Evolutionary conservation across 2,797 vertebrate genomes (phyloP), one percentile per base, ranked within the genome.

Genomic region (Pseudocheirus occidentalis): DNA sequence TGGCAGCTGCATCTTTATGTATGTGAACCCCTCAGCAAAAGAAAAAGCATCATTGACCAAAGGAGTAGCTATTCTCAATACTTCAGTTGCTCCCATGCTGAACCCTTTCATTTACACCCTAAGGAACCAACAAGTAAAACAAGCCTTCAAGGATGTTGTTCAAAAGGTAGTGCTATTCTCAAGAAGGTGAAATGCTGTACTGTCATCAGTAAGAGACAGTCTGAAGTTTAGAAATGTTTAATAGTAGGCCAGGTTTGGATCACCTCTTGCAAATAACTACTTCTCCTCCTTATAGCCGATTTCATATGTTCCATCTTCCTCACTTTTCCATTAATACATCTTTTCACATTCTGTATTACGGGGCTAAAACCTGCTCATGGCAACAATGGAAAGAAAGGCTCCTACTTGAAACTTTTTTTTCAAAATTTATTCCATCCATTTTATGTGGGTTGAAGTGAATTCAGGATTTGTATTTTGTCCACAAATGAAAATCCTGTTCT

Each of bases 41-140:
- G 93, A 97, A 91, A 97, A 62, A 31, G 94, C 93, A 2, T 97
- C 90, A 0, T 0, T 97, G 55, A 97, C 54, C 52, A 98, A 97
- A 96, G 96, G 95, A 55, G 93, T 98, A 2, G 95, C 97, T 1
- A 95, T 98, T 53, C 91, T 98, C 10, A 98, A 98, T 53, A 97
- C 97, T 7, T 95, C 96, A 13, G 95, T 98, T 7, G 96, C 95
- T 40, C 97, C 97, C 4, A 96, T 98, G 94, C 95, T 98, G 90
- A 98, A 98, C 73, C 97, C 97, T 3, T 97, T 98, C 54, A 97
- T 98, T 92, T 98, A 98, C 3, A 97, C 95, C 21, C 66, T 98
- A 55, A 96, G 97, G 46, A 98, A 98, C 90, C 73, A 97, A 24
- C 96, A 98, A 55, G 97, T 98, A 24, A 98, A 96, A 73, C 94